A percentile compares a stretch with the other conserved stretches of the same genome.
Conservation (phyloP, 2,797 vertebrate species). For the Notolepis coatsorum region DNA sequence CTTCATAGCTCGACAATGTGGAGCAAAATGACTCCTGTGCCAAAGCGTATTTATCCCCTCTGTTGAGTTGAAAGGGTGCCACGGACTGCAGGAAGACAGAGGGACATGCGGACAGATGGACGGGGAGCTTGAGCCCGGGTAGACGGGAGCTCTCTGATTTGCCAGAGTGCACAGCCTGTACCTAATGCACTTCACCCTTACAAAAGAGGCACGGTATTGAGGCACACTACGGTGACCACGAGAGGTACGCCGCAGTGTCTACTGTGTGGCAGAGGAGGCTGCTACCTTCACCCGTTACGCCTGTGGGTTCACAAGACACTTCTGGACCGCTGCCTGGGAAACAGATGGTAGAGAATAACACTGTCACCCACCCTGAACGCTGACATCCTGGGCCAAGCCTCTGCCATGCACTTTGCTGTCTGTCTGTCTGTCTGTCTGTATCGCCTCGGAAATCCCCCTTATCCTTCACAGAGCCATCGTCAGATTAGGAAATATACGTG, state of each 20-base stretch:
- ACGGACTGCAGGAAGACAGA: conserved; percentile 56
- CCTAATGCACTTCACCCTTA: conserved; percentile 45
- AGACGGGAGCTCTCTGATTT: conserved; percentile 40
- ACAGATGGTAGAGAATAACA: conserved; percentile 85
- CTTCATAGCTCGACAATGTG: conserved; percentile 45
- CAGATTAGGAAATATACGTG: conserved; percentile 75
- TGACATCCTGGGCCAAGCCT: conserved; percentile 74
- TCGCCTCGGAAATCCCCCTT: conserved; percentile 57
- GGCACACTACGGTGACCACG: conserved; percentile 34
- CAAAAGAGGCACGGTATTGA: conserved; percentile 40
- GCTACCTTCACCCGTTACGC: conserved; percentile 58
- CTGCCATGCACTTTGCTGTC: conserved; percentile 53
- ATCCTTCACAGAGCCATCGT: conserved; percentile 64
- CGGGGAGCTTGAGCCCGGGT: conserved; percentile 40
- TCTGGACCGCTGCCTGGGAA: conserved; percentile 78
- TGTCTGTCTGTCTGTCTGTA: conserved; percentile 65
- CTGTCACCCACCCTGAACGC: conserved; percentile 75
- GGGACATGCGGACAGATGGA: conserved; percentile 62
- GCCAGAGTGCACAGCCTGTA: conserved; percentile 42
- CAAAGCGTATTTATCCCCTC: conserved; percentile 33
- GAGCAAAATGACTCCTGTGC: conserved; percentile 31
- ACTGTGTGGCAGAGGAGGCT: conserved; percentile 46
- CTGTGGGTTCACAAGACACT: conserved; percentile 64
- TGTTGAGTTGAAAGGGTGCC: conserved; percentile 42
- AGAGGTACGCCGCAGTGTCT: conserved; percentile 50